Percentiles rank a stretch among this genome's conserved stretches.
phyloP scores from a whole-genome alignment of 2,888 invertebrate genomes.

The Caenorhabditis sinica region DNA sequence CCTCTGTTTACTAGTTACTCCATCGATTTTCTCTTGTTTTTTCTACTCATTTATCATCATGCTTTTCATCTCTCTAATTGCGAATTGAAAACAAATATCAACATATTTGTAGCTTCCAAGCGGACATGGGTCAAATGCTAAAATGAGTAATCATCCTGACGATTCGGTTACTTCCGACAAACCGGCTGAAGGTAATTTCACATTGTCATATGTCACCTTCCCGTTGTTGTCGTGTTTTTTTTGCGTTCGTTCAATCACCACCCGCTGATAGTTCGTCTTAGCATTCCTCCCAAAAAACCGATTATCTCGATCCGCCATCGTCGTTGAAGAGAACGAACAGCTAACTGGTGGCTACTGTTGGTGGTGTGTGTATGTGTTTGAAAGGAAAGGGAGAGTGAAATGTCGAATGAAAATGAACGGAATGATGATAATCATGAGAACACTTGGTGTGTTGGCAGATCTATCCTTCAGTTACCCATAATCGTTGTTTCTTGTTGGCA shows the following conservation, averaged over 20 bases:
- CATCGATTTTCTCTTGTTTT: constrained; percentile 48
- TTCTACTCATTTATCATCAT: not conserved
- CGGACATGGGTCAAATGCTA: constrained; percentile 48
- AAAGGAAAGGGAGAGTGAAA: constrained; percentile 23
- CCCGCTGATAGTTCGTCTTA: not conserved
- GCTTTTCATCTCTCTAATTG: not conserved
- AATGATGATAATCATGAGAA: constrained; percentile 36
- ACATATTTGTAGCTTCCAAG: constrained; percentile 36
- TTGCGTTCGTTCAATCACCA: not conserved
- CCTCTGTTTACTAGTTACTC: constrained; percentile 57
- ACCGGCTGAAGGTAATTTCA: constrained; percentile 45
- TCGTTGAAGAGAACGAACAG: constrained; percentile 4
- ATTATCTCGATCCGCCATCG: constrained; percentile 11
- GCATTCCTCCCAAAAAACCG: not conserved
- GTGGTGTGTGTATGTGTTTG: not conserved
- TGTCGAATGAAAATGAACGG: constrained; percentile 23
- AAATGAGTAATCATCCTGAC: constrained; percentile 47
- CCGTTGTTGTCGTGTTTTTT: constrained; percentile 11
- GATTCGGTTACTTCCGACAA: constrained; percentile 21
- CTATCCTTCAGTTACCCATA: not conserved
- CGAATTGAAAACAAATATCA: not conserved
- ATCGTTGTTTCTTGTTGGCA: not conserved
- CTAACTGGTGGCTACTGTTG: not conserved
- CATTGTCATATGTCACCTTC: constrained; percentile 18
- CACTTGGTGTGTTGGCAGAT: constrained; percentile 16